Conservation (phyloP, 1,140 invertebrate species). For the Papilio glaucus region DNA sequence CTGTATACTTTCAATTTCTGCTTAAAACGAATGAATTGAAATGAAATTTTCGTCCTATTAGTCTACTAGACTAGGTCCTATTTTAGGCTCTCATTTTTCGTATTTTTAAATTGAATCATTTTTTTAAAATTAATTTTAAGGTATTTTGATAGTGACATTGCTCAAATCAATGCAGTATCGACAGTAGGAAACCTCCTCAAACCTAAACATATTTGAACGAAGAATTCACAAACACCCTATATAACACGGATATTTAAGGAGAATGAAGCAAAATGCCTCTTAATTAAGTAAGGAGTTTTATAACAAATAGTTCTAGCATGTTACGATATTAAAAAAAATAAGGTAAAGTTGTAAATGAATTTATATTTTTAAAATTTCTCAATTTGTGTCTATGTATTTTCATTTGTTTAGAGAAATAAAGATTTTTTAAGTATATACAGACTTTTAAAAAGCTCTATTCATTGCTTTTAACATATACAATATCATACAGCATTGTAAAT, state of each 20-base stretch:
- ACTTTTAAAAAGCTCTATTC: slow-evolving; percentile 29
- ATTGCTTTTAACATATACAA: background rate
- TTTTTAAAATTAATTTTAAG: too few species aligned
- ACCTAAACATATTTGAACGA: slow-evolving; percentile 1
- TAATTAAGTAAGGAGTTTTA: slow-evolving; percentile 8
- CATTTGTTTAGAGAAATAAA: slow-evolving; percentile 30
- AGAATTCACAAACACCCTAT: background rate
- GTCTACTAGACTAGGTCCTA: too few species aligned
- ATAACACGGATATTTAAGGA: slow-evolving; percentile 24
- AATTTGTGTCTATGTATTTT: slow-evolving; percentile 19
- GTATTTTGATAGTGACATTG: too few species aligned
- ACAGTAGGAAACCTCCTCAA: too few species aligned
- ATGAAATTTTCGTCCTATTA: too few species aligned
- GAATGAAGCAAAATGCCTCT: slow-evolving; percentile 45
- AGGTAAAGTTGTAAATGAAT: slow-evolving; percentile 6
- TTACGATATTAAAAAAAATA: background rate
- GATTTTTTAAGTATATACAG: slow-evolving; percentile 28
- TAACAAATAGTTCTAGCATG: slow-evolving; percentile 10
- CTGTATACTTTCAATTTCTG: too few species aligned
- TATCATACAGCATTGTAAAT: slow-evolving; percentile 20
- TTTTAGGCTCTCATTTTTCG: too few species aligned
- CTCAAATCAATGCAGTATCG: too few species aligned
- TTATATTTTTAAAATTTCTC: slow-evolving; percentile 11
- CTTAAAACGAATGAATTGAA: too few species aligned
- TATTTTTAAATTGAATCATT: too few species aligned